A percentile compares a stretch with the other conserved stretches of the same genome.
These are phyloP conservation scores for Gnathochromis pfefferi DNA, from an alignment of 2,113 vertebrate species.

Conservation along the genomic window DNA sequence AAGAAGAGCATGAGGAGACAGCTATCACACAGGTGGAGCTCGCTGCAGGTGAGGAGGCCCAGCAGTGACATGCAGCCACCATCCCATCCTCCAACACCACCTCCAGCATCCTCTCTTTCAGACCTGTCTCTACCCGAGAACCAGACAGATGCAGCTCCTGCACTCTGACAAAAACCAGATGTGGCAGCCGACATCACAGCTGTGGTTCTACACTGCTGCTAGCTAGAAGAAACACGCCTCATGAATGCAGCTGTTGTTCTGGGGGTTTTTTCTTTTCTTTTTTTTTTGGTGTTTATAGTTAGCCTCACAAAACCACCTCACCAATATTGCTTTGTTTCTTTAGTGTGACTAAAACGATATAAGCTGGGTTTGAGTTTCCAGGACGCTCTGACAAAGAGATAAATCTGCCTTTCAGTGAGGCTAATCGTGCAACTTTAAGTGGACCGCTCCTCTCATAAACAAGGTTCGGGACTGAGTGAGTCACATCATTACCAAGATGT, in stretches of 20 bases:
- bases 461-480: not conserved
- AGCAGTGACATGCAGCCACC: slow-evolving; percentile 61
- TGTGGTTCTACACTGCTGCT: not conserved
- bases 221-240: not conserved
- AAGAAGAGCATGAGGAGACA: slow-evolving; percentile 60
- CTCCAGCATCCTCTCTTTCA: slow-evolving; percentile 42
- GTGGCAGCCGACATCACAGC: not conserved
- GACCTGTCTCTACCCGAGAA: not conserved
- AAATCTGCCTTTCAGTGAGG: not conserved
- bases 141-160: not conserved
- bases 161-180: not conserved
- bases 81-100: slow-evolving; percentile 67
- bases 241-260: not conserved
- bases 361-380: not conserved
- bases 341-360: not conserved
- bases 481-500: not conserved
- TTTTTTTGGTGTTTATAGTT: not conserved
- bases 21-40: slow-evolving; percentile 31
- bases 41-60: slow-evolving; percentile 10
- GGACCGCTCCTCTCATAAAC: not conserved
- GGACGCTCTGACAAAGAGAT: not conserved
- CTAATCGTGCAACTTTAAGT: not conserved
- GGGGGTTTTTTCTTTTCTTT: not conserved
- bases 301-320: not conserved
- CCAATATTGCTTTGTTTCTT: not conserved